Base-by-base conservation (phyloP, 2,113 vertebrate genomes). In the Suncus etruscus region DNA sequence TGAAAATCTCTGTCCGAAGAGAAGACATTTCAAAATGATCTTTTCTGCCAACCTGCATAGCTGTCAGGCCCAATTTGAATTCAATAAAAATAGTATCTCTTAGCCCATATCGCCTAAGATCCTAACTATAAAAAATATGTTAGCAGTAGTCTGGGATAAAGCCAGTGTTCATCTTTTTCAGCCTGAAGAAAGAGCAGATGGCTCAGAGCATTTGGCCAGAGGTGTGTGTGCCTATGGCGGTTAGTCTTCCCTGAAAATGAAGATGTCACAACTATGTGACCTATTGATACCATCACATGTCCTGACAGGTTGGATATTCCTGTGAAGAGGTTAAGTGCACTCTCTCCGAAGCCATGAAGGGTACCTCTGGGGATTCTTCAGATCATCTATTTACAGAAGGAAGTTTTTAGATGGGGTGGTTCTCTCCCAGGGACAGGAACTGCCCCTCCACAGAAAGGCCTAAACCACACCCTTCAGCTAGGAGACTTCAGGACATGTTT, bases 81-180 rank as follows among this genome's bases (percentile, higher is more conserved):
- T 95, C 89, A 81, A 89, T 89, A 85, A 79, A 91, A 94, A 91
- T 39, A 0, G 68, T 24, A 51, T 91, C 48, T 95, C 54, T 83
- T 89, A 1, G 69, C 65, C 51, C 11, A n/a, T 50, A 91, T 72
- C 75, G 87, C 87, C 70, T 54, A 81, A 61, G 76, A 83, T 92
- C 86, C 63, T 0, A 11, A 68, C 45, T 89, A 29, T 66, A 58
- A 39, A 39, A 96, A 96, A 48, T 0, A 68, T 0, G 32, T 61
- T 61, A 51, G 39, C 47, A 76, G 50, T 54, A 77, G 70, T 54
- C 87, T 27, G 8, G 12, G 22, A 94, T 78, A 83, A 47, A 73
- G 85, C 90, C 47, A 85, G 83, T 1, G 11, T 0, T 16, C 73
- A 85, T 63, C 92, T 92, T 87, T 79, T 75, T 66, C 69, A 91